A percentile compares a stretch with the other conserved stretches of the same genome.
phyloP scores from a whole-genome alignment of 2,888 invertebrate species.

The Quadriops clusia region DNA sequence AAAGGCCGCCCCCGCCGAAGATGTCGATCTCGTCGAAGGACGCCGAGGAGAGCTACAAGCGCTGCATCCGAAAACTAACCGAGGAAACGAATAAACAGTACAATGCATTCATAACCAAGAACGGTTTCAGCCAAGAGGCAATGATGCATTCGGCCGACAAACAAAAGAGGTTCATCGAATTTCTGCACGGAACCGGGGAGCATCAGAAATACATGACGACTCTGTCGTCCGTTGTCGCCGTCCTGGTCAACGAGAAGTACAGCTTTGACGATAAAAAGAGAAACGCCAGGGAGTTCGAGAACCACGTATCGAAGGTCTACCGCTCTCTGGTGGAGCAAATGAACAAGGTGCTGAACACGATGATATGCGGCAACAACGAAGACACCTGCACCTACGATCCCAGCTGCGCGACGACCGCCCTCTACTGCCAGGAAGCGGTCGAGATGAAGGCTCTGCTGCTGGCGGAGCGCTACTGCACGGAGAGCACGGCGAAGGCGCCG shows the following conservation, averaged over 20 bases:
- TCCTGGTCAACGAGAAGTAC: slow-evolving; percentile 17
- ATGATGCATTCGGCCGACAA: neutral
- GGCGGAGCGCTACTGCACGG: slow-evolving; percentile 30
- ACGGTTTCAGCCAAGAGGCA: slow-evolving; percentile 3
- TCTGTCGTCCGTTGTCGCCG: slow-evolving; percentile 23
- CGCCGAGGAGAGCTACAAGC: slow-evolving; percentile 25
- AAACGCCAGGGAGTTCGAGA: slow-evolving; percentile 14
- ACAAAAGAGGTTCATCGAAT: slow-evolving; percentile 9
- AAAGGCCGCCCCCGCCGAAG: slow-evolving; percentile 18
- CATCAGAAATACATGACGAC: slow-evolving; percentile 26
- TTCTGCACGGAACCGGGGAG: slow-evolving; percentile 17
- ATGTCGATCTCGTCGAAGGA: slow-evolving; percentile 22
- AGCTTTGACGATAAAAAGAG: slow-evolving; percentile 6
- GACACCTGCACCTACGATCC: slow-evolving; percentile 5
- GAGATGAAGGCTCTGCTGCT: slow-evolving; percentile 24
- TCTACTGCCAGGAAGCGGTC: slow-evolving; percentile 31
- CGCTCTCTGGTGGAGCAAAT: slow-evolving; percentile 26
- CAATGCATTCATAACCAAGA: slow-evolving; percentile 18
- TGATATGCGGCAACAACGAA: slow-evolving; percentile 15
- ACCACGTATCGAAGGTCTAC: slow-evolving; percentile 27
- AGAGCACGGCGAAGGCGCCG: too few species aligned
- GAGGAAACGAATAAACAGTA: slow-evolving; percentile 27
- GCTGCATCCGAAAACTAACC: slow-evolving; percentile 24
- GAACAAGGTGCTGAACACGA: slow-evolving; percentile 24
- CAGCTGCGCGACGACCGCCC: slow-evolving; percentile 17